Percentiles rank a stretch among this genome's conserved stretches.
Evolutionary conservation across 1,140 invertebrate species (phyloP).

Genomic region (Coelopa frigida): DNA sequence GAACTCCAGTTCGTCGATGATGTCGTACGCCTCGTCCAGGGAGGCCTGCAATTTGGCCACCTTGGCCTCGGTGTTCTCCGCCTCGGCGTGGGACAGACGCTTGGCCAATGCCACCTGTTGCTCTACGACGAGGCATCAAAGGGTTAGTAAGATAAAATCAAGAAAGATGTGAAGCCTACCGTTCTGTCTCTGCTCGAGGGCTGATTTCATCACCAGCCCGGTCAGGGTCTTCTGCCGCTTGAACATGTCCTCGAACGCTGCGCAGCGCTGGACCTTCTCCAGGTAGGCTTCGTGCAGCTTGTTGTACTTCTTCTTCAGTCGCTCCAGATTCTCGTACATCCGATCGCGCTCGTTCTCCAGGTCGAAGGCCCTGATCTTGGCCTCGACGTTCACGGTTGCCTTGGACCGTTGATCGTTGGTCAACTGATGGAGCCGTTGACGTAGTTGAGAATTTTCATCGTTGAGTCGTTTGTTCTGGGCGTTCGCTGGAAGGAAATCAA

Average conservation of each 20-base stretch:
- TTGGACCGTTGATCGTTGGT: constrained; percentile 19
- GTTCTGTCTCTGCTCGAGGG: constrained; percentile 19
- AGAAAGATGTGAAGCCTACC: background rate
- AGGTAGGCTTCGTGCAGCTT: constrained; percentile 33
- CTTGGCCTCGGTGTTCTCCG: constrained; percentile 22
- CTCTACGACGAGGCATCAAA: background rate
- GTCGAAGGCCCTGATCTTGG: constrained; percentile 27
- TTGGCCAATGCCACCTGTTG: background rate
- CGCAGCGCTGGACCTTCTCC: constrained; percentile 36
- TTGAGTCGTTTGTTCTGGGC: constrained; percentile 19
- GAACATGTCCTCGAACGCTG: constrained; percentile 35
- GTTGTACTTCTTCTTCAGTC: constrained; percentile 39
- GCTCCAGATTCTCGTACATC: constrained; percentile 24
- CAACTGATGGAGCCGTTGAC: constrained; percentile 22
- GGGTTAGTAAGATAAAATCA: background rate
- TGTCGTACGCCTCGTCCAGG: constrained; percentile 37
- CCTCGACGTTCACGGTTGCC: constrained; percentile 26
- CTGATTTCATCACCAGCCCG: constrained; percentile 37
- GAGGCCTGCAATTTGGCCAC: constrained; percentile 28
- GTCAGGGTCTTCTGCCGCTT: constrained; percentile 33
- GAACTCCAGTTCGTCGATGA: constrained; percentile 42
- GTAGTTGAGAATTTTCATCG: constrained; percentile 34
- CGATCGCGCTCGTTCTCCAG: constrained; percentile 34
- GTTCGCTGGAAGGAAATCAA: constrained; percentile 20
- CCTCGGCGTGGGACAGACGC: background rate